Evolutionary conservation across 2,888 invertebrate genomes (phyloP).

Genomic region (Athalia rosae): DNA sequence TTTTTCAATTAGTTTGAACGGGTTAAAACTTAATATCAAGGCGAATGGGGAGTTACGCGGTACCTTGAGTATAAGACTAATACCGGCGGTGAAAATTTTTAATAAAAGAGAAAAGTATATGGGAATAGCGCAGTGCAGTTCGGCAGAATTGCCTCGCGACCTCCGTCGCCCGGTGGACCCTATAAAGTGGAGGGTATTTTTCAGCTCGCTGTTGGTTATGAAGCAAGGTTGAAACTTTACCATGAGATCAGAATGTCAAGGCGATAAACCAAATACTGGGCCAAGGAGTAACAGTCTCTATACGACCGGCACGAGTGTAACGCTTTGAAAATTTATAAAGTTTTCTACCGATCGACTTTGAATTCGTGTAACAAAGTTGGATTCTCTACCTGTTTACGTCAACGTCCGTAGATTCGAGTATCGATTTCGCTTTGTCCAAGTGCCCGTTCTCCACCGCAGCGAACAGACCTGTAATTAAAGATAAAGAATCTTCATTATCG

Average conservation of each 20-base stretch:
- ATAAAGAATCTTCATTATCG: background rate
- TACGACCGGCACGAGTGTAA: background rate
- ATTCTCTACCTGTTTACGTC: conserved; percentile 91
- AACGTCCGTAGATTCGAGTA: conserved; percentile 93
- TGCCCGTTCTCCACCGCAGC: conserved; percentile 97
- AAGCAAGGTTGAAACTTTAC: conserved; percentile 9
- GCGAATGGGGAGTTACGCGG: too few species aligned
- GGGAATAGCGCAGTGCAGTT: too few species aligned
- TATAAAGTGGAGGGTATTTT: background rate
- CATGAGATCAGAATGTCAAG: conserved; percentile 5
- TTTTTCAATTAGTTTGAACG: too few species aligned
- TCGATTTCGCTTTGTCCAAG: conserved; percentile 91
- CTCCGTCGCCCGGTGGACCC: background rate
- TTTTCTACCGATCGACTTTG: too few species aligned
- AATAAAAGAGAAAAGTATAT: too few species aligned
- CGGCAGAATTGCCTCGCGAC: background rate
- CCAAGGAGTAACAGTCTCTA: background rate
- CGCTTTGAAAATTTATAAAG: background rate
- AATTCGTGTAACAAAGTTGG: background rate
- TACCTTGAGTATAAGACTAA: too few species aligned
- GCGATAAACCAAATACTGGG: background rate
- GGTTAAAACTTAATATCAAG: too few species aligned
- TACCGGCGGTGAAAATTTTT: too few species aligned
- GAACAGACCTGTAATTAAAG: conserved; percentile 86
- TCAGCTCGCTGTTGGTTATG: background rate